Percentiles rank a stretch among this genome's conserved stretches.
These are phyloP conservation scores for Girardinus metallicus DNA, from an alignment of 2,797 vertebrate species.

Conservation along the genomic window DNA sequence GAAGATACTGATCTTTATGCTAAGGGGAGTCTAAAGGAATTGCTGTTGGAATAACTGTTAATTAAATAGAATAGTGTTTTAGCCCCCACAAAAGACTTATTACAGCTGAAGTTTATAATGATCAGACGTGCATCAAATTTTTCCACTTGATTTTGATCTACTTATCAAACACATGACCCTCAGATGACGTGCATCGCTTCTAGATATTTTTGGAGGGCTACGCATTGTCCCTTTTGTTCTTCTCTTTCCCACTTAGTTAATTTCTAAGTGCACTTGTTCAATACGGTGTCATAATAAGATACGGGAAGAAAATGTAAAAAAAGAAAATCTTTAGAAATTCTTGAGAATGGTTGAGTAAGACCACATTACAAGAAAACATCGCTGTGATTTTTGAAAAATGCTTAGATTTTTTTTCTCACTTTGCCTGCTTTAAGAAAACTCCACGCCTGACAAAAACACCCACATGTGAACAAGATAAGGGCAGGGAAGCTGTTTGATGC, in stretches of 20 bases:
- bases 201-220: background rate
- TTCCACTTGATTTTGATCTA: background rate
- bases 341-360: background rate
- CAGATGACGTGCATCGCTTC: background rate
- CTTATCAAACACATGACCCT: background rate
- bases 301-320: background rate
- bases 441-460: background rate
- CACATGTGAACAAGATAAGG: conserved; percentile 13
- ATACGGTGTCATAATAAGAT: background rate
- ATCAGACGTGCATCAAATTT: background rate
- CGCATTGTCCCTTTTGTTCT: background rate
- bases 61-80: background rate
- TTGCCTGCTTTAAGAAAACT: background rate
- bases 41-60: conserved; percentile 15
- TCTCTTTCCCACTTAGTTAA: background rate
- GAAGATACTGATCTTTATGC: background rate
- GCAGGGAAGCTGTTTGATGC: conserved; percentile 12
- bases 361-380: background rate
- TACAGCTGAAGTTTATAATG: background rate
- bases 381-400: too few relatives aligned
- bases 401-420: background rate
- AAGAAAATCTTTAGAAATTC: background rate
- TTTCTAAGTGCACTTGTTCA: background rate
- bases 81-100: background rate
- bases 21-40: background rate